These are phyloP conservation scores for Grapholita molesta DNA, from an alignment of 1,140 invertebrate genomes.

Conservation along the genomic window DNA sequence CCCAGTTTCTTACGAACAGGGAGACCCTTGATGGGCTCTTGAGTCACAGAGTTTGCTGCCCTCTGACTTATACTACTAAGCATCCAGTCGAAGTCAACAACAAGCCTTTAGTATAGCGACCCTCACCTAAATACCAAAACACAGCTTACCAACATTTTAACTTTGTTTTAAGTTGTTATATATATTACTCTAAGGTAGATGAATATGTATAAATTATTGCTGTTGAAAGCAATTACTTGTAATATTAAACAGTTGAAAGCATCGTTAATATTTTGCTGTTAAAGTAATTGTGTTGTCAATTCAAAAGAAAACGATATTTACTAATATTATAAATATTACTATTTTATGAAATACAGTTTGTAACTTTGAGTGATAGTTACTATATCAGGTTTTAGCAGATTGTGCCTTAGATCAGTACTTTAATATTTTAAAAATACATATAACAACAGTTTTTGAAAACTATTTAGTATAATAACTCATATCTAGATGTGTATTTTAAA, in stretches of 20 bases:
- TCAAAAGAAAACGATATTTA: slow-evolving; percentile 52
- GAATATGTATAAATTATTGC: slow-evolving; percentile 43
- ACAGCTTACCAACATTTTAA: slow-evolving; percentile 76
- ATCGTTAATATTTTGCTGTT: slow-evolving; percentile 72
- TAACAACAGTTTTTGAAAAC: slow-evolving; percentile 48
- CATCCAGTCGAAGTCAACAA: slow-evolving; percentile 14
- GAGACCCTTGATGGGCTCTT: too few relatives aligned
- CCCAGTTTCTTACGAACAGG: too few relatives aligned
- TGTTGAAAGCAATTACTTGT: slow-evolving; percentile 61
- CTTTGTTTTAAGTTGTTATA: slow-evolving; percentile 74
- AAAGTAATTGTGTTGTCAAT: slow-evolving; percentile 64
- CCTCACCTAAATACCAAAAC: slow-evolving; percentile 77
- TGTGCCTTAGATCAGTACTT: slow-evolving; percentile 71
- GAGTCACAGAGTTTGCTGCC: too few relatives aligned
- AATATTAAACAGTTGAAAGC: slow-evolving; percentile 51
- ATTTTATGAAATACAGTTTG: slow-evolving; percentile 47
- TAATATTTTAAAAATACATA: slow-evolving; percentile 42
- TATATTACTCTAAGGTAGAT: slow-evolving; percentile 67
- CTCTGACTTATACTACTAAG: too few relatives aligned
- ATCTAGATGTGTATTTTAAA: slow-evolving; percentile 59
- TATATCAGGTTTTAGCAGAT: slow-evolving; percentile 69
- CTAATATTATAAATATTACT: slow-evolving; percentile 46
- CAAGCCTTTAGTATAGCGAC: slow-evolving; percentile 57
- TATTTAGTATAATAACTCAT: slow-evolving; percentile 38
- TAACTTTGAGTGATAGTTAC: slow-evolving; percentile 62